These are phyloP conservation scores for Glareola pratincola DNA, from an alignment of 2,113 vertebrate genomes.

Conservation along the genomic window DNA sequence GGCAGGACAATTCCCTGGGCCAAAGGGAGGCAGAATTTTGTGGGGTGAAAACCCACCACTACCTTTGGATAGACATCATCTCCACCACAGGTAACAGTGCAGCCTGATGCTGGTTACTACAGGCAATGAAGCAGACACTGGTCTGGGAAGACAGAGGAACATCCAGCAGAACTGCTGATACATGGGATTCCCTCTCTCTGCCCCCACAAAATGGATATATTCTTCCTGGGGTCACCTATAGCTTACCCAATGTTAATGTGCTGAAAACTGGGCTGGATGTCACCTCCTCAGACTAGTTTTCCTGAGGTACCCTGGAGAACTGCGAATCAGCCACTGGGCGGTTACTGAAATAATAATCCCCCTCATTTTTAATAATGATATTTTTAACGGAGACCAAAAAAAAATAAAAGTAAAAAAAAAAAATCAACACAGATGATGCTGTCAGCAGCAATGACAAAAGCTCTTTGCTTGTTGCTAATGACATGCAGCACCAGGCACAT, in stretches of 20 bases:
- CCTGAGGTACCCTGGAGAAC: not conserved
- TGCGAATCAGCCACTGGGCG: not conserved
- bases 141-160: not conserved
- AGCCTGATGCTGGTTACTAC: not conserved
- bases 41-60: not conserved
- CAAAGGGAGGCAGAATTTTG: not conserved
- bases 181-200: not conserved
- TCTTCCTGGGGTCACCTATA: not conserved
- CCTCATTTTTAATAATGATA: not conserved
- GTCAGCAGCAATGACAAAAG: conserved; percentile 5
- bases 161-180: not conserved
- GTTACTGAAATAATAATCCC: not conserved
- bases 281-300: not conserved
- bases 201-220: not conserved
- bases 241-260: not conserved
- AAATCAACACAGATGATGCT: not conserved
- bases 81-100: not conserved
- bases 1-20: not conserved
- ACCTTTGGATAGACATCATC: not conserved
- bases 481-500: not conserved
- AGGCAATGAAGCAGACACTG: not conserved
- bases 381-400: not conserved
- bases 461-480: not conserved
- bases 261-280: not conserved
- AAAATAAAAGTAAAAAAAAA: not conserved